Percentiles rank a stretch among this genome's conserved stretches.
Evolutionary conservation across 2,113 vertebrate genomes (phyloP).

Genomic region (Otus sunia): DNA sequence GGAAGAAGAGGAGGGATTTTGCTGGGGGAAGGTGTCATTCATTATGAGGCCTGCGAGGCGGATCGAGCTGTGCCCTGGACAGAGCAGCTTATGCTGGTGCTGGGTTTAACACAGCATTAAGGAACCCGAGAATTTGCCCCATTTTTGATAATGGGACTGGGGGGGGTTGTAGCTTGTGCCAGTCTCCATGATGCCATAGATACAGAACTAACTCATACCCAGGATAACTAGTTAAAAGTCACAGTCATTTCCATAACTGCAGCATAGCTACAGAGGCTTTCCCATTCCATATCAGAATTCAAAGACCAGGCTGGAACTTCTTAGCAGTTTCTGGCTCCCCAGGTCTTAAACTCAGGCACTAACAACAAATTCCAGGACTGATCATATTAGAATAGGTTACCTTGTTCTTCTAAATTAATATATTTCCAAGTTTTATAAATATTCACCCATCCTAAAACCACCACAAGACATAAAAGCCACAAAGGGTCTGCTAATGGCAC

Average conservation of each 20-base stretch:
- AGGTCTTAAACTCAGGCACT: background rate
- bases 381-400: background rate
- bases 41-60: no score
- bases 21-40: background rate
- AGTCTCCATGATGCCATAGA: background rate
- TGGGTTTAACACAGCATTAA: background rate
- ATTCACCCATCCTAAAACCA: background rate
- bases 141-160: background rate
- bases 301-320: background rate
- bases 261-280: background rate
- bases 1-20: background rate
- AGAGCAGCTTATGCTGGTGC: no score
- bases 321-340: background rate
- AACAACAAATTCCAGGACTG: background rate
- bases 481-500: background rate
- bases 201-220: no score
- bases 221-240: background rate
- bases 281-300: background rate
- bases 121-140: background rate
- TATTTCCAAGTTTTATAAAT: background rate
- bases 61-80: no score
- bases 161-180: background rate
- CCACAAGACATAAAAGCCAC: background rate
- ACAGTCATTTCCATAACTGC: background rate
- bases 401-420: background rate